phyloP scores from a whole-genome alignment of 1,140 invertebrate genomes.

The Piezodorus guildinii region DNA sequence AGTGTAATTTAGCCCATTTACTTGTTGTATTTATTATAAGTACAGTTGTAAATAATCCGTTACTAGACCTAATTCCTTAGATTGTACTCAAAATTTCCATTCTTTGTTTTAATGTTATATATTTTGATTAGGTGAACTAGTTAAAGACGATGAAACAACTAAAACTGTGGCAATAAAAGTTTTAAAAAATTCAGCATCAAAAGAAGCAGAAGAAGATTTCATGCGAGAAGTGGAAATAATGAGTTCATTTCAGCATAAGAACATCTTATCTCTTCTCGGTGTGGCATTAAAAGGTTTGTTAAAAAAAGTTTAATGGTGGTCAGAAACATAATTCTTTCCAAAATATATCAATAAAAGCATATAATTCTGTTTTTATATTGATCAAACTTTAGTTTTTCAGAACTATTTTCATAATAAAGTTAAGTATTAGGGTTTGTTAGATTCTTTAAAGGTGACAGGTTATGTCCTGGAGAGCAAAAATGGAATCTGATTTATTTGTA shows the following conservation, averaged over 20 bases:
- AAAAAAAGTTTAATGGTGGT: too few relatives aligned
- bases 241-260: slow-evolving; percentile 74
- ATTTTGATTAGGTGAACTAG: slow-evolving; percentile 45
- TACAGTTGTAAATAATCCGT: neutral
- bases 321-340: too few relatives aligned
- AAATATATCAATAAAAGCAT: too few relatives aligned
- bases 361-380: too few relatives aligned
- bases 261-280: slow-evolving; percentile 74
- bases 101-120: neutral
- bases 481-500: too few relatives aligned
- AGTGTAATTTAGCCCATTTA: too few relatives aligned
- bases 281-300: slow-evolving; percentile 58
- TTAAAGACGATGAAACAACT: slow-evolving; percentile 34
- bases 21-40: neutral
- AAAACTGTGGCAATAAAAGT: slow-evolving; percentile 73
- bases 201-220: slow-evolving; percentile 74
- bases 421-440: too few relatives aligned
- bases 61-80: neutral
- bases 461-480: too few relatives aligned
- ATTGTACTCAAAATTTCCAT: too few relatives aligned
- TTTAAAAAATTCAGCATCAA: slow-evolving; percentile 64
- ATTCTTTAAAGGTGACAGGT: too few relatives aligned
- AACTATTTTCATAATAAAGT: too few relatives aligned
- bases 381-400: too few relatives aligned
- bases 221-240: slow-evolving; percentile 82